Evolutionary conservation across 2,888 invertebrate species (phyloP).

Genomic region (Alentia gelatinosa): DNA sequence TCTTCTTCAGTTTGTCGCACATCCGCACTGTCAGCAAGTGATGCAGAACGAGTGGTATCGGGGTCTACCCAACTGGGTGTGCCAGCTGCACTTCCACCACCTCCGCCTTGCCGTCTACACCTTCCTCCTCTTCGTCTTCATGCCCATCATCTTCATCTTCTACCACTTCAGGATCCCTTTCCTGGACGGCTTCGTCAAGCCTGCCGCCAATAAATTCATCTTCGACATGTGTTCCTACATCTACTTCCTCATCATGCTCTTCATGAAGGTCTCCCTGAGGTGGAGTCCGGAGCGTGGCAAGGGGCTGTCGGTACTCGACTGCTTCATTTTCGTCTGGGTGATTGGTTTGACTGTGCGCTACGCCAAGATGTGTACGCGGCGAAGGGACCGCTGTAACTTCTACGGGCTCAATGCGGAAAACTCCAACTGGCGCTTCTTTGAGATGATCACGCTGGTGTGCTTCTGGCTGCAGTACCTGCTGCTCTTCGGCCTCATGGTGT

Average conservation of each 20-base stretch:
- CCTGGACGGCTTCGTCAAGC: constrained; percentile 12
- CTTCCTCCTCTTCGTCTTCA: not conserved
- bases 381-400: not conserved
- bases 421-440: constrained; percentile 25
- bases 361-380: not conserved
- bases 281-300: not conserved
- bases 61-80: constrained; percentile 50
- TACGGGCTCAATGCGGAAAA: not conserved
- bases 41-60: constrained; percentile 38
- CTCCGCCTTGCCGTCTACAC: constrained; percentile 2
- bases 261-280: not conserved
- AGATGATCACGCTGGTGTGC: not conserved
- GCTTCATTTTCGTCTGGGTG: constrained; percentile 39
- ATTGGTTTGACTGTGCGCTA: constrained; percentile 29
- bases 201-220: constrained; percentile 44
- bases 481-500: not conserved
- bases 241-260: constrained; percentile 20
- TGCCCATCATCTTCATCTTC: constrained; percentile 46
- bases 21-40: constrained; percentile 46
- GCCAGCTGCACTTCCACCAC: constrained; percentile 7
- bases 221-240: constrained; percentile 40
- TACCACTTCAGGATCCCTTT: not conserved
- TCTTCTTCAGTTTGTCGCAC: constrained; percentile 45
- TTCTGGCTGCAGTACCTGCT: constrained; percentile 38
- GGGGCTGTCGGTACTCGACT: not conserved